These are phyloP conservation scores for Hetaerina americana DNA, from an alignment of 1,140 invertebrate genomes.

Conservation along the genomic window DNA sequence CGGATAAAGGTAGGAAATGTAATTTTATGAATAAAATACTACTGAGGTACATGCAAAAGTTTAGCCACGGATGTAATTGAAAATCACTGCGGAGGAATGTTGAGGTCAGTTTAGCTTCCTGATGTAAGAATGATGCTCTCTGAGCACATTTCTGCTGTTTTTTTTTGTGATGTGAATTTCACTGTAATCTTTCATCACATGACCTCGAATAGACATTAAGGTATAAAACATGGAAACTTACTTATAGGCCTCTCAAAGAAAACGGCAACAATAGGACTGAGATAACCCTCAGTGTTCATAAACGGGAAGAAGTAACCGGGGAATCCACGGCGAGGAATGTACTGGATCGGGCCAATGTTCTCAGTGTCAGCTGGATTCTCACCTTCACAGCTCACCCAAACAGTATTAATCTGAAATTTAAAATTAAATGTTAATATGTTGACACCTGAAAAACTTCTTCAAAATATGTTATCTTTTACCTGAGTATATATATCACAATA, in stretches of 20 bases:
- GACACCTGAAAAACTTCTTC: no score
- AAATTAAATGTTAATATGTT: not conserved
- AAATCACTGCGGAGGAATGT: no score
- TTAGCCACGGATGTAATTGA: no score
- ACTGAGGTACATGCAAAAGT: no score
- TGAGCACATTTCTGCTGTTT: no score
- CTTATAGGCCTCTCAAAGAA: slow-evolving; percentile 69
- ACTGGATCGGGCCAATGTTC: slow-evolving; percentile 73
- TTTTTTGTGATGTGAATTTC: not conserved
- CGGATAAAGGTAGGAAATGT: no score
- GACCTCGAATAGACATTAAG: not conserved
- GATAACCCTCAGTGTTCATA: slow-evolving; percentile 63
- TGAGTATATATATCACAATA: slow-evolving; percentile 1
- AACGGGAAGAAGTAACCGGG: slow-evolving; percentile 69
- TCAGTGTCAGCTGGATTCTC: slow-evolving; percentile 83
- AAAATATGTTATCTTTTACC: slow-evolving; percentile 2
- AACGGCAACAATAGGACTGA: slow-evolving; percentile 78
- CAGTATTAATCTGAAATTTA: slow-evolving; percentile 49
- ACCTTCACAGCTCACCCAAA: slow-evolving; percentile 79
- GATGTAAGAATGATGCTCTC: no score
- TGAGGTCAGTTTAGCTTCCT: no score
- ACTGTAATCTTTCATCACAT: not conserved
- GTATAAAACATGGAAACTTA: slow-evolving; percentile 38
- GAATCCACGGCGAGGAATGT: slow-evolving; percentile 64
- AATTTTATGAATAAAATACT: no score